phyloP scores from a whole-genome alignment of 2,113 vertebrate species.

The Taurulus bubalis region DNA sequence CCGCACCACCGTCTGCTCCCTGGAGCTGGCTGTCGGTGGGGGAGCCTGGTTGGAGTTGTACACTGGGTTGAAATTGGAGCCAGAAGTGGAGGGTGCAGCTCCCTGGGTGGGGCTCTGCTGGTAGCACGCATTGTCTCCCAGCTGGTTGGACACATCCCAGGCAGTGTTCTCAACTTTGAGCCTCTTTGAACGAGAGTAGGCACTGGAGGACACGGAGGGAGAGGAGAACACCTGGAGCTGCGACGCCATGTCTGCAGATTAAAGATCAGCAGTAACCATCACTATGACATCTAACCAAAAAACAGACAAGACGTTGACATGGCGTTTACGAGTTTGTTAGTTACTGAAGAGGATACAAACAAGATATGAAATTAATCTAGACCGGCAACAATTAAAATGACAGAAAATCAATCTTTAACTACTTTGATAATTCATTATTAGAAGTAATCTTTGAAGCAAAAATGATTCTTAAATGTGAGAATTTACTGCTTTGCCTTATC shows the following conservation, averaged over 20 bases:
- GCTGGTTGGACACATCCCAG: constrained; percentile 93
- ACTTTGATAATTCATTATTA: neutral
- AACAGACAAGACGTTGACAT: neutral
- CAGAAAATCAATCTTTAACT: neutral
- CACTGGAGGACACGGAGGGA: constrained; percentile 96
- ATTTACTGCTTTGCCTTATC: too few relatives aligned
- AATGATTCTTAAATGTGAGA: neutral
- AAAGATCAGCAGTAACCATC: neutral
- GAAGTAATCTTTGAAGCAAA: neutral
- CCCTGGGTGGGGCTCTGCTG: constrained; percentile 89
- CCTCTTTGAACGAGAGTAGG: constrained; percentile 96
- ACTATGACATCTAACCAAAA: neutral
- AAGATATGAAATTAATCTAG: neutral
- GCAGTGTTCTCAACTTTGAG: constrained; percentile 94
- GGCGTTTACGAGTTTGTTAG: neutral
- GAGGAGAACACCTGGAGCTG: constrained; percentile 98
- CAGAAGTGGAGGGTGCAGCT: constrained; percentile 78
- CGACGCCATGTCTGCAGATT: constrained; percentile 92
- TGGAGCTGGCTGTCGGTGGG: constrained; percentile 84
- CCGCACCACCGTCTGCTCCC: constrained; percentile 94
- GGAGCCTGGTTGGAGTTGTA: constrained; percentile 88
- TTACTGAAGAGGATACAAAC: neutral
- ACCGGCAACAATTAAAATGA: neutral
- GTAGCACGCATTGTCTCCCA: constrained; percentile 89
- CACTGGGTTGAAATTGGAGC: constrained; percentile 87